Evolutionary conservation across 53 echinoderm and acorn worm species (phyloP).

Genomic region (Luidia sarsii): DNA sequence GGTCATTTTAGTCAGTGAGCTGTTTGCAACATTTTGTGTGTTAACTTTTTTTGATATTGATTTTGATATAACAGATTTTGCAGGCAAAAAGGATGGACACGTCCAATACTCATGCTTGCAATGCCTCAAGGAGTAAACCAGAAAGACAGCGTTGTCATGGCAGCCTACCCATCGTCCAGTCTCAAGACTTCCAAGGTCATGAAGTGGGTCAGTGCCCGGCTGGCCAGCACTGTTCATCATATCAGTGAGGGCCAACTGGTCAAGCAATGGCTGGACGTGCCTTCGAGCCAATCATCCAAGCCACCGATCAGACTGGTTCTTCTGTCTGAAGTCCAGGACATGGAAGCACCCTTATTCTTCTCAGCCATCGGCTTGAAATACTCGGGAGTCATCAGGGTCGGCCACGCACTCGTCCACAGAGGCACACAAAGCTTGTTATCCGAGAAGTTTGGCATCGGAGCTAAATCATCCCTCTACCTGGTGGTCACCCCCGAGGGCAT

Average conservation of each 20-base stretch:
- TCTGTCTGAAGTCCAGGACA: constrained; percentile 43
- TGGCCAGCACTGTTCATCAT: constrained; percentile 56
- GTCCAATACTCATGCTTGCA: constrained; percentile 78
- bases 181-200: constrained; percentile 68
- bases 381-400: constrained; percentile 84
- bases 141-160: constrained; percentile 86
- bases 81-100: constrained; percentile 75
- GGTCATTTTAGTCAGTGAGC: no score
- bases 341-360: constrained; percentile 69
- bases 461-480: constrained; percentile 43
- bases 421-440: background rate
- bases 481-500: constrained; percentile 70
- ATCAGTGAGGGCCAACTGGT: constrained; percentile 19
- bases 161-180: constrained; percentile 62
- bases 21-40: no score
- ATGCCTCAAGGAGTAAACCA: constrained; percentile 87
- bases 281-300: constrained; percentile 18
- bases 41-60: background rate
- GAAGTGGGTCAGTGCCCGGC: constrained; percentile 79
- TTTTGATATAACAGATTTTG: constrained; percentile 74
- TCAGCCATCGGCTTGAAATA: constrained; percentile 88
- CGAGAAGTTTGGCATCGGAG: background rate
- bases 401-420: constrained; percentile 27
- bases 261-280: constrained; percentile 34
- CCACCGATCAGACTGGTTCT: constrained; percentile 61